Percentiles rank a stretch among this genome's conserved stretches.
phyloP scores from a whole-genome alignment of 2,113 vertebrate genomes.

The Hyperopisus bebe region DNA sequence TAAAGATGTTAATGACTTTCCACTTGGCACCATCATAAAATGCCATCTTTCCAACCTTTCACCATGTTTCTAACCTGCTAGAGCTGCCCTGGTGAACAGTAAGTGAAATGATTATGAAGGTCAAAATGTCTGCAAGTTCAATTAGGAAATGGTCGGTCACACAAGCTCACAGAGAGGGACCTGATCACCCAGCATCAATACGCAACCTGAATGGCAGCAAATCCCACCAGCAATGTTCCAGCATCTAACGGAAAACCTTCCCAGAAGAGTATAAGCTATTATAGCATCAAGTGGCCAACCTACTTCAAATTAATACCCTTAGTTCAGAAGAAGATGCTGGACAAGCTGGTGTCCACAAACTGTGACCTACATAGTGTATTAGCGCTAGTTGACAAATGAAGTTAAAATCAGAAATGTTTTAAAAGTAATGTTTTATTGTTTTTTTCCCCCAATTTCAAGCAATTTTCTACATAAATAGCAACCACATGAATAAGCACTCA shows the following conservation, averaged over 20 bases:
- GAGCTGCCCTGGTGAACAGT: not conserved
- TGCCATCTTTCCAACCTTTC: not conserved
- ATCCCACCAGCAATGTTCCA: not conserved
- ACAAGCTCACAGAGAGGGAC: not conserved
- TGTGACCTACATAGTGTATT: not conserved
- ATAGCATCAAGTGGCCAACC: not conserved
- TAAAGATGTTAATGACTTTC: not conserved
- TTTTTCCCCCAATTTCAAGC: slow-evolving; percentile 75
- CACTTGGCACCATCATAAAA: not conserved
- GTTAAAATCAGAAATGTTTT: slow-evolving; percentile 37
- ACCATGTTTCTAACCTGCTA: not conserved
- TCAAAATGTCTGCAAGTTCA: not conserved
- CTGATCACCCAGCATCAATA: not conserved
- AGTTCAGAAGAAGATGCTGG: not conserved
- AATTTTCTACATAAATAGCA: slow-evolving; percentile 84
- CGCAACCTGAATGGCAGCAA: not conserved
- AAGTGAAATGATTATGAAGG: not conserved
- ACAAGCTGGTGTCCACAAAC: not conserved
- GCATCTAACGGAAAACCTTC: not conserved
- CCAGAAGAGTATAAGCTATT: not conserved
- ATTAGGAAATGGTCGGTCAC: not conserved
- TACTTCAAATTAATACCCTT: not conserved
- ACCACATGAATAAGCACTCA: slow-evolving; percentile 70
- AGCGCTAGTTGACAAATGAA: not conserved
- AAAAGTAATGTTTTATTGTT: slow-evolving; percentile 87